Conservation (phyloP, 2,888 invertebrate genomes). For the Tachina fera region DNA sequence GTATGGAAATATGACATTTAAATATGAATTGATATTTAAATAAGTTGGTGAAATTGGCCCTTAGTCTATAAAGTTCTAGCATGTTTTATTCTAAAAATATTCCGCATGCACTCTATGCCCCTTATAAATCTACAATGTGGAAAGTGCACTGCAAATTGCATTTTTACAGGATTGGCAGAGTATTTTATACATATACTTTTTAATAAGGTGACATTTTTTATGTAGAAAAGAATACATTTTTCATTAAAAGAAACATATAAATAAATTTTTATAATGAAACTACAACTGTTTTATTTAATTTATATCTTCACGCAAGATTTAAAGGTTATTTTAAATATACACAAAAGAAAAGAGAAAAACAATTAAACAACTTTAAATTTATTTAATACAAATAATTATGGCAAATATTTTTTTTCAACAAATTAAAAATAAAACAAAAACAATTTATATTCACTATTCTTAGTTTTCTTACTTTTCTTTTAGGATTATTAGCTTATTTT, state of each 20-base stretch:
- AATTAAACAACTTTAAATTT: slow-evolving; percentile 38
- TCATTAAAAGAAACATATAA: background rate
- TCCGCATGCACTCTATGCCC: too few relatives aligned
- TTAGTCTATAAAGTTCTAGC: too few relatives aligned
- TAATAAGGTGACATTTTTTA: too few relatives aligned
- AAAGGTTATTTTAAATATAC: slow-evolving; percentile 7
- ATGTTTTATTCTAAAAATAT: too few relatives aligned
- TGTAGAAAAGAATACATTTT: background rate
- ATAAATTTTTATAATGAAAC: background rate
- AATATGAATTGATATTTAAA: too few relatives aligned
- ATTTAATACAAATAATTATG: slow-evolving; percentile 57
- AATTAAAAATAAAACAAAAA: slow-evolving; percentile 60
- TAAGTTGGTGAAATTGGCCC: too few relatives aligned
- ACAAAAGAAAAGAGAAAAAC: background rate
- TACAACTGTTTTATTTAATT: background rate
- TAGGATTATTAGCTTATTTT: slow-evolving; percentile 19
- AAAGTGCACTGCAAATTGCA: too few relatives aligned
- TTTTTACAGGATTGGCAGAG: too few relatives aligned
- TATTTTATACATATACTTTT: too few relatives aligned
- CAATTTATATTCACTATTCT: slow-evolving; percentile 46
- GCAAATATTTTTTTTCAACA: slow-evolving; percentile 54
- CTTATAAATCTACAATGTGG: too few relatives aligned
- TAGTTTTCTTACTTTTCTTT: slow-evolving; percentile 10
- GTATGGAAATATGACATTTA: too few relatives aligned
- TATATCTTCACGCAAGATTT: slow-evolving; percentile 1